These are phyloP conservation scores for Calonectris borealis DNA, from an alignment of 2,113 vertebrate species.

Conservation along the genomic window DNA sequence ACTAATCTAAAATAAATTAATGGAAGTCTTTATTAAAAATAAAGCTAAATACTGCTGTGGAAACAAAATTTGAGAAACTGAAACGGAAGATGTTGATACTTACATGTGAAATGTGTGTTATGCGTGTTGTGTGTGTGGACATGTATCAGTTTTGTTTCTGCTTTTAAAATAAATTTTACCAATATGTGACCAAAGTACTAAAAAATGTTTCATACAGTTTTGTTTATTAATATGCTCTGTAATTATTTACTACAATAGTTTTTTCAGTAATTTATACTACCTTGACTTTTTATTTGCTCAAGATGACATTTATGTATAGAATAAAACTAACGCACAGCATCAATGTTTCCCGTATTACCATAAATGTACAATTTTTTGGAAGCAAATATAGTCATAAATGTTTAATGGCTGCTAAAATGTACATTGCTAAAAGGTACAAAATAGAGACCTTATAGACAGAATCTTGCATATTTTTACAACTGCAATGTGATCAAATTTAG, in stretches of 20 bases:
- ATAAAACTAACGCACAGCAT: constrained; percentile 9
- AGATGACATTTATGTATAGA: not conserved
- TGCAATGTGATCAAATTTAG: not conserved
- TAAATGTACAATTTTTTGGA: not conserved
- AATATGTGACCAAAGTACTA: not conserved
- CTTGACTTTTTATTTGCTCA: constrained; percentile 18
- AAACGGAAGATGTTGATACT: not conserved
- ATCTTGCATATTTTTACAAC: not conserved
- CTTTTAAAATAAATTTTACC: constrained; percentile 33
- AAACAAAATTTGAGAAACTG: not conserved
- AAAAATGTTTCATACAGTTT: not conserved
- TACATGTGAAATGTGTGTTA: not conserved
- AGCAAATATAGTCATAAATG: not conserved
- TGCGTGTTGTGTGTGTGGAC: not conserved
- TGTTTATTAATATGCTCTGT: not conserved
- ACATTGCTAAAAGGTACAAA: not conserved
- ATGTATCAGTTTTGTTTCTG: not conserved
- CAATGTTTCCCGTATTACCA: not conserved
- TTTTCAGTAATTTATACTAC: not conserved
- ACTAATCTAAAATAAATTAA: not conserved
- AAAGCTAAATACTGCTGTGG: not conserved
- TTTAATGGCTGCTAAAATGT: not conserved
- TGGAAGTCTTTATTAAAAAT: not conserved
- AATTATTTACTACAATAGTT: not conserved
- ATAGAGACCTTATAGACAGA: not conserved